phyloP scores from a whole-genome alignment of 2,888 invertebrate species.

The Cosmia pyralina region DNA sequence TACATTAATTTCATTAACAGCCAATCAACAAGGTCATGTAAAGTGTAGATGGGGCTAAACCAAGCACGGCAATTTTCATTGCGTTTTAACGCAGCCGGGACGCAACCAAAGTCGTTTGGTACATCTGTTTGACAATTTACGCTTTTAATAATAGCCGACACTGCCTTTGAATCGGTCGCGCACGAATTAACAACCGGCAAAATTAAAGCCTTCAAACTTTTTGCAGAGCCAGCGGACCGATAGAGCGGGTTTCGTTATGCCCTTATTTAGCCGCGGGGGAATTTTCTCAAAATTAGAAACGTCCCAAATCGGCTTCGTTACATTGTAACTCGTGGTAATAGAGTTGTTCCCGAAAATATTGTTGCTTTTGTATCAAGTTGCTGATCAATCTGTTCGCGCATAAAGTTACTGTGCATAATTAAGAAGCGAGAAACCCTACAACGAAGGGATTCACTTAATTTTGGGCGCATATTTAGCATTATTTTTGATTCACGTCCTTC shows the following conservation, averaged over 20 bases:
- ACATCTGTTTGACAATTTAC: constrained; percentile 90
- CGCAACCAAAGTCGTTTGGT: constrained; percentile 83
- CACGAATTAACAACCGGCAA: constrained; percentile 87
- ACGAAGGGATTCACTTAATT: constrained; percentile 19
- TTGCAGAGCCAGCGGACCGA: constrained; percentile 78
- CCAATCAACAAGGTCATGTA: constrained; percentile 61
- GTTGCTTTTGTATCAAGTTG: constrained; percentile 54
- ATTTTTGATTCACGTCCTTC: constrained; percentile 1
- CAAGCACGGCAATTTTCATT: constrained; percentile 79
- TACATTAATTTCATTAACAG: constrained; percentile 53
- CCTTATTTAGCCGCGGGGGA: constrained; percentile 74
- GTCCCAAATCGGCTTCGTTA: constrained; percentile 69
- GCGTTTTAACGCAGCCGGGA: constrained; percentile 82
- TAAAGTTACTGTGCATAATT: constrained; percentile 49
- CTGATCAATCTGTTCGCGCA: constrained; percentile 52
- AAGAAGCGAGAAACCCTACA: constrained; percentile 22
- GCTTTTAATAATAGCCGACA: constrained; percentile 88
- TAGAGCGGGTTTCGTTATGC: constrained; percentile 73
- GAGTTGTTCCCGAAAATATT: constrained; percentile 62
- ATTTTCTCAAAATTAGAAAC: constrained; percentile 78
- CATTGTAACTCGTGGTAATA: constrained; percentile 65
- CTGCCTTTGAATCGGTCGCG: constrained; percentile 87
- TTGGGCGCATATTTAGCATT: neutral
- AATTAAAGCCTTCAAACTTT: constrained; percentile 89
- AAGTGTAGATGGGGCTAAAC: constrained; percentile 70